phyloP scores from a whole-genome alignment of 2,113 vertebrate genomes.

The Clupea harengus region DNA sequence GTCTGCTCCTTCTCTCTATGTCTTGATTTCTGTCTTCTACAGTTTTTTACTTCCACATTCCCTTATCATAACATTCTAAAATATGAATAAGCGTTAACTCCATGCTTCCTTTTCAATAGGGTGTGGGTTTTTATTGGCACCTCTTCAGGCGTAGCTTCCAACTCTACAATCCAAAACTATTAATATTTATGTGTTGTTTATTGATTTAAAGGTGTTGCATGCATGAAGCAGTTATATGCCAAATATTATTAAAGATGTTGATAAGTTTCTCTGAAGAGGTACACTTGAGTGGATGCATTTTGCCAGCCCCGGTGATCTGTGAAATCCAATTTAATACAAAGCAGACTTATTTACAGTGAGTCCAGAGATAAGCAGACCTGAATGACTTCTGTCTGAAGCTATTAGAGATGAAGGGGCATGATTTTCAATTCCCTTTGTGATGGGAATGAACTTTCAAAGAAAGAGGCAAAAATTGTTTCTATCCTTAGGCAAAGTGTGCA shows the following conservation, averaged over 20 bases:
- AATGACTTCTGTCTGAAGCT: conserved; percentile 57
- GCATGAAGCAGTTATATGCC: conserved; percentile 56
- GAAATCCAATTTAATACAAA: conserved; percentile 62
- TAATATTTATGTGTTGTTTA: conserved; percentile 64
- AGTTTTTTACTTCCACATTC: background rate
- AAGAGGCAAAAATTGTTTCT: background rate
- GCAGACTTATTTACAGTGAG: conserved; percentile 57
- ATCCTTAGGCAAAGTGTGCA: background rate
- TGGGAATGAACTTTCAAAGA: conserved; percentile 10
- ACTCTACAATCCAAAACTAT: conserved; percentile 56
- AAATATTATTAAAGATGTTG: conserved; percentile 58
- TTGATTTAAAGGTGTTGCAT: conserved; percentile 53
- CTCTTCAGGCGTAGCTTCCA: conserved; percentile 50
- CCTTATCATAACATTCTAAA: conserved; percentile 58
- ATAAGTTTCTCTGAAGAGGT: conserved; percentile 60
- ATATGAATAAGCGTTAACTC: conserved; percentile 54
- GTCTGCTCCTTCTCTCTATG: background rate
- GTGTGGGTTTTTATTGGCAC: conserved; percentile 54
- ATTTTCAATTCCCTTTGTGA: conserved; percentile 29
- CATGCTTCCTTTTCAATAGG: conserved; percentile 47
- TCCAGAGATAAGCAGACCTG: conserved; percentile 56
- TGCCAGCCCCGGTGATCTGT: conserved; percentile 55
- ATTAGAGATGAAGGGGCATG: conserved; percentile 42
- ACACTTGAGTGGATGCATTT: conserved; percentile 57
- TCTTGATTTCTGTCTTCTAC: background rate